phyloP scores from a whole-genome alignment of 1,140 invertebrate species.

The Chymomyza costata region DNA sequence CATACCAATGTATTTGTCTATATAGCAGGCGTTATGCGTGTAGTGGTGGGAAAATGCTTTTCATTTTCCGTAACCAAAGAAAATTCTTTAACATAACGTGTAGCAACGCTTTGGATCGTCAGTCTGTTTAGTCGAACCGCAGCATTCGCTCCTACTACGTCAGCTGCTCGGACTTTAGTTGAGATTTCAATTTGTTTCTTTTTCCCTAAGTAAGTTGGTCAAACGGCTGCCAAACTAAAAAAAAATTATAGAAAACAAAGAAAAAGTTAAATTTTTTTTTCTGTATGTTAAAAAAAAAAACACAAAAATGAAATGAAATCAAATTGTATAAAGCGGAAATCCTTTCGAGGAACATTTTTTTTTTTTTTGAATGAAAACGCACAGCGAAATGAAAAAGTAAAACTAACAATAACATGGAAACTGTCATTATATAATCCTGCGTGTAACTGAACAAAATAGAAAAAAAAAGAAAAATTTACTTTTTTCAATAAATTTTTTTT shows the following conservation, averaged over 20 bases:
- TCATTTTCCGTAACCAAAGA: conserved; percentile 67
- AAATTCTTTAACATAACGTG: conserved; percentile 75
- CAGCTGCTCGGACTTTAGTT: conserved; percentile 75
- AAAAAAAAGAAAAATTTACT: too few species aligned
- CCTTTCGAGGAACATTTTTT: conserved; percentile 7
- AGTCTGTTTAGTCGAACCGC: conserved; percentile 76
- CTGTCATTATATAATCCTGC: conserved; percentile 47
- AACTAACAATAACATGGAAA: too few species aligned
- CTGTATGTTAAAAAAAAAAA: conserved; percentile 10
- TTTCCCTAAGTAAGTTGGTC: conserved; percentile 74
- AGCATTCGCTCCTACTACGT: conserved; percentile 76
- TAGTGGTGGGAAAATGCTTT: conserved; percentile 48
- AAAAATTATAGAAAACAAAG: conserved; percentile 16
- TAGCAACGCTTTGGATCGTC: conserved; percentile 74
- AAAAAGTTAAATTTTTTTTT: conserved; percentile 1
- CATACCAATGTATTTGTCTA: conserved; percentile 22
- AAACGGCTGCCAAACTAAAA: conserved; percentile 10
- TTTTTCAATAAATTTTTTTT: conserved; percentile 38
- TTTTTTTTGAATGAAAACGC: conserved; percentile 7
- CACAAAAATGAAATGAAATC: conserved; percentile 17
- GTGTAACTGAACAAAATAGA: too few species aligned
- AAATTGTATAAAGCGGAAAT: conserved; percentile 13
- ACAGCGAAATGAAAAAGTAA: conserved; percentile 1
- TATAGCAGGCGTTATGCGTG: conserved; percentile 19
- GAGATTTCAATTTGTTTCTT: conserved; percentile 75